Evolutionary conservation across 2,888 invertebrate genomes (phyloP).

Genomic region (Creontiades dilutus): DNA sequence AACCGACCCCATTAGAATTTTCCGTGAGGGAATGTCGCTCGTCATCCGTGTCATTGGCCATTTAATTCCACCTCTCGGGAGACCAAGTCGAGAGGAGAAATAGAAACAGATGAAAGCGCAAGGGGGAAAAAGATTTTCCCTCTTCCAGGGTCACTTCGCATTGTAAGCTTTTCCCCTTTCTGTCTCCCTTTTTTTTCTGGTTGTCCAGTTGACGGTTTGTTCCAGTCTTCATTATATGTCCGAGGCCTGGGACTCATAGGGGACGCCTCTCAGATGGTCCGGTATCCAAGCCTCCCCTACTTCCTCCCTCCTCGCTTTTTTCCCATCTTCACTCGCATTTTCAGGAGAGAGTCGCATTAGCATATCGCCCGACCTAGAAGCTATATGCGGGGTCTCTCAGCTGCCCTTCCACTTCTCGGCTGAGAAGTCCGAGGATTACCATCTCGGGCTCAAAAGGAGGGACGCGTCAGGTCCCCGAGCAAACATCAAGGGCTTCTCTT

Average conservation of each 20-base stretch:
- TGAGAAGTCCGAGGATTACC: slow-evolving; percentile 37
- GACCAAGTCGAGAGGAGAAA: slow-evolving; percentile 56
- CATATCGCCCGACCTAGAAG: slow-evolving; percentile 40
- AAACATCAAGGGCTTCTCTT: slow-evolving; percentile 53
- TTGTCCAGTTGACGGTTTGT: slow-evolving; percentile 18
- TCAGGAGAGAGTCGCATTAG: slow-evolving; percentile 59
- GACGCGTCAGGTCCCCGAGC: slow-evolving; percentile 18
- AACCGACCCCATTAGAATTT: slow-evolving; percentile 64
- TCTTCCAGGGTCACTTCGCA: slow-evolving; percentile 9
- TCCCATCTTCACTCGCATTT: slow-evolving; percentile 58
- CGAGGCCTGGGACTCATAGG: background rate
- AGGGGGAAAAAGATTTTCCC: slow-evolving; percentile 36
- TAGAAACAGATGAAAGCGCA: slow-evolving; percentile 51
- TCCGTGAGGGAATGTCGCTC: slow-evolving; percentile 41
- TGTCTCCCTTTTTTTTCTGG: background rate
- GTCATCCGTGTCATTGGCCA: slow-evolving; percentile 63
- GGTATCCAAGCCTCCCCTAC: background rate
- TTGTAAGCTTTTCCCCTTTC: slow-evolving; percentile 35
- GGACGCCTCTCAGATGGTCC: background rate
- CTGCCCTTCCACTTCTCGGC: background rate
- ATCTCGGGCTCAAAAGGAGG: slow-evolving; percentile 41
- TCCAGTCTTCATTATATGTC: slow-evolving; percentile 54
- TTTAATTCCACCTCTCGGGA: slow-evolving; percentile 66
- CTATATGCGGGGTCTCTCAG: background rate
- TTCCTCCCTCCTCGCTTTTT: slow-evolving; percentile 24